phyloP scores from a whole-genome alignment of 2,888 invertebrate species.

The Polydrusus cervinus region DNA sequence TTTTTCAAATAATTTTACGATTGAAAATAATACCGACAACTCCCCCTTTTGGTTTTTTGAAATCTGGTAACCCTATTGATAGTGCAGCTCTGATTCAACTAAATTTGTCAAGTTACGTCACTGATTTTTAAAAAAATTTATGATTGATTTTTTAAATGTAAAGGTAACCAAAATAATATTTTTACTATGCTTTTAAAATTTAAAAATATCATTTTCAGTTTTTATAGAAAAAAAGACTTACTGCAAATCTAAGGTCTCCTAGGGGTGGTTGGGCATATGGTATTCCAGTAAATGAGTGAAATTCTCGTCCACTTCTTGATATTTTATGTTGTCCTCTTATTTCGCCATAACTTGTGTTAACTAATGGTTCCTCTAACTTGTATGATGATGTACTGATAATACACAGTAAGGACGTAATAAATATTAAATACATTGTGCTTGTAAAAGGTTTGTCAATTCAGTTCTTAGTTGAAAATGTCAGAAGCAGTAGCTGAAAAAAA shows the following conservation, averaged over 20 bases:
- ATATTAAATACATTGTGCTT: background rate
- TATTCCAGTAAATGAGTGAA: constrained; percentile 59
- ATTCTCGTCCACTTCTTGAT: constrained; percentile 56
- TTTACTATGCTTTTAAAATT: too few species aligned
- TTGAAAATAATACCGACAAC: too few species aligned
- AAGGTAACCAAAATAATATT: too few species aligned
- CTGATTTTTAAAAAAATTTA: too few species aligned
- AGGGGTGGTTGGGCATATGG: constrained; percentile 63
- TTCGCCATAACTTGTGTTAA: constrained; percentile 22
- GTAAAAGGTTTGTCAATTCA: background rate
- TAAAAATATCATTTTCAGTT: too few species aligned
- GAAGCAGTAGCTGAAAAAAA: background rate
- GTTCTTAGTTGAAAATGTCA: background rate
- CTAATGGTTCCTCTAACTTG: background rate
- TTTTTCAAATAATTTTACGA: too few species aligned
- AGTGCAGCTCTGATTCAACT: too few species aligned
- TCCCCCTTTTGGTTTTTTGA: too few species aligned
- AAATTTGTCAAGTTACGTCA: too few species aligned
- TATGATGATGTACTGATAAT: background rate
- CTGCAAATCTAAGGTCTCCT: constrained; percentile 61
- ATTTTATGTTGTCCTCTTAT: constrained; percentile 54
- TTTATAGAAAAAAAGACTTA: constrained; percentile 36
- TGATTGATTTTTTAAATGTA: too few species aligned
- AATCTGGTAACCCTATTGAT: too few species aligned
- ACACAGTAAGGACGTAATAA: background rate